Percentiles rank a stretch among this genome's conserved stretches.
Evolutionary conservation across 2,888 invertebrate species (phyloP).

Genomic region (Torymus texanus): DNA sequence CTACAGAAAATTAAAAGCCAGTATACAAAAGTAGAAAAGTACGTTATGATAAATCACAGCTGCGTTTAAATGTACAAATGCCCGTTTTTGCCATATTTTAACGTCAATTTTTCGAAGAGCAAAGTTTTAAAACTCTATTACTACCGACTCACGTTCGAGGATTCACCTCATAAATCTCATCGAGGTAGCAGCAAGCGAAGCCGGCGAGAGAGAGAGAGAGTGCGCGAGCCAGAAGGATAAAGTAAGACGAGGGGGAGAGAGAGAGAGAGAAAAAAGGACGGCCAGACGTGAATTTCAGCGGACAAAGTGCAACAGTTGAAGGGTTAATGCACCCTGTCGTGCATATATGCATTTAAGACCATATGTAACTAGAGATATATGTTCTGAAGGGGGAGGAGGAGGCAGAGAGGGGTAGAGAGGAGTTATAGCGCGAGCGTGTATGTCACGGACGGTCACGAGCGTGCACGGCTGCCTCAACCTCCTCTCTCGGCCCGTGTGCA

Average conservation of each 20-base stretch:
- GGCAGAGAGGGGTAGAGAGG: slow-evolving; percentile 52
- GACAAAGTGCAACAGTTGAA: slow-evolving; percentile 53
- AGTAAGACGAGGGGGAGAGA: slow-evolving; percentile 3
- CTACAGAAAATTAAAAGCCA: too few species aligned
- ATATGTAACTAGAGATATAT: slow-evolving; percentile 51
- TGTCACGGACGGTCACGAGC: slow-evolving; percentile 69
- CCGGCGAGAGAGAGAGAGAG: not conserved
- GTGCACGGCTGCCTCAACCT: slow-evolving; percentile 61
- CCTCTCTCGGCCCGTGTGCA: slow-evolving; percentile 45
- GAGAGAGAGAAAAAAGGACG: not conserved
- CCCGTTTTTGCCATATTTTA: slow-evolving; percentile 32
- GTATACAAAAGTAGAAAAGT: not conserved
- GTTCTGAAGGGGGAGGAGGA: slow-evolving; percentile 18
- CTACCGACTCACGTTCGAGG: slow-evolving; percentile 49
- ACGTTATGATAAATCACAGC: too few species aligned
- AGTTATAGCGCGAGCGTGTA: slow-evolving; percentile 65
- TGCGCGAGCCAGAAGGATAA: not conserved
- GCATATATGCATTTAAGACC: slow-evolving; percentile 51
- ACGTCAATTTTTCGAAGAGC: slow-evolving; percentile 47
- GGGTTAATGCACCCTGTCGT: slow-evolving; percentile 55
- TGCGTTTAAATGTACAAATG: slow-evolving; percentile 19
- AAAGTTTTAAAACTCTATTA: slow-evolving; percentile 53
- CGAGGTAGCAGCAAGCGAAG: slow-evolving; percentile 6
- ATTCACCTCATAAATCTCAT: slow-evolving; percentile 54
- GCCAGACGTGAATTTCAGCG: slow-evolving; percentile 50